Conservation (phyloP, 2,888 invertebrate genomes). For the Sympetrum striolatum region DNA sequence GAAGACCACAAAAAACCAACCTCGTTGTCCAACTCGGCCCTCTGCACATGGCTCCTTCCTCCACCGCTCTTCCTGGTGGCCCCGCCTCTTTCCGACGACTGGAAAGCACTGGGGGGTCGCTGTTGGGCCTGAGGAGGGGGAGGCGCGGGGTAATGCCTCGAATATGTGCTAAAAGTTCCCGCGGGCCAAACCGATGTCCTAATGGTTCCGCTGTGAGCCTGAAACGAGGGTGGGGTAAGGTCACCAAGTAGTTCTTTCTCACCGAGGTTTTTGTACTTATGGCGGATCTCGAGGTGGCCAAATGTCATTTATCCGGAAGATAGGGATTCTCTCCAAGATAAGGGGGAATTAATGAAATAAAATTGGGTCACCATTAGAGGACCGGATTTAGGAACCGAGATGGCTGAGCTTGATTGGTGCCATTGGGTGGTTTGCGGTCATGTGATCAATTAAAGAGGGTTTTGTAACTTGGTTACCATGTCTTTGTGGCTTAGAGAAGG, state of each 20-base stretch:
- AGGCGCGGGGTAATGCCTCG: not conserved
- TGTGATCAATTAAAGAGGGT: too few relatives aligned
- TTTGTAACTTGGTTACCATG: too few relatives aligned
- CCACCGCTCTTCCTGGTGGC: conserved; percentile 7
- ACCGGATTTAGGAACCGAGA: too few relatives aligned
- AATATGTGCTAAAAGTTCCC: not conserved
- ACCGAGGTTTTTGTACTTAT: not conserved
- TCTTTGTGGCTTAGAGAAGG: too few relatives aligned
- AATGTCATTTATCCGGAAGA: not conserved
- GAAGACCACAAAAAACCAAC: not conserved
- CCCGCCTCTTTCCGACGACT: not conserved
- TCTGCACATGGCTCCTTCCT: not conserved
- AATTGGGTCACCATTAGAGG: not conserved
- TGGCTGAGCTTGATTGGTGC: too few relatives aligned
- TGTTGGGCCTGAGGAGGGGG: conserved; percentile 53
- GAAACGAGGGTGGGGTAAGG: not conserved
- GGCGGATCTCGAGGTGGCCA: not conserved
- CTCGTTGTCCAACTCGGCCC: conserved; percentile 20
- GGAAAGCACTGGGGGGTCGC: conserved; percentile 51
- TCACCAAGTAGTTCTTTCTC: not conserved
- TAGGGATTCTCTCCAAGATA: not conserved
- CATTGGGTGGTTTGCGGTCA: too few relatives aligned
- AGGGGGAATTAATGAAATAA: not conserved
- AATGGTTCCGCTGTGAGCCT: conserved; percentile 44
- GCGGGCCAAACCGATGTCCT: conserved; percentile 38